A percentile compares a stretch with the other conserved stretches of the same genome.
These are phyloP conservation scores for Eremophila alpestris DNA, from an alignment of 2,797 vertebrate species.

Conservation along the genomic window DNA sequence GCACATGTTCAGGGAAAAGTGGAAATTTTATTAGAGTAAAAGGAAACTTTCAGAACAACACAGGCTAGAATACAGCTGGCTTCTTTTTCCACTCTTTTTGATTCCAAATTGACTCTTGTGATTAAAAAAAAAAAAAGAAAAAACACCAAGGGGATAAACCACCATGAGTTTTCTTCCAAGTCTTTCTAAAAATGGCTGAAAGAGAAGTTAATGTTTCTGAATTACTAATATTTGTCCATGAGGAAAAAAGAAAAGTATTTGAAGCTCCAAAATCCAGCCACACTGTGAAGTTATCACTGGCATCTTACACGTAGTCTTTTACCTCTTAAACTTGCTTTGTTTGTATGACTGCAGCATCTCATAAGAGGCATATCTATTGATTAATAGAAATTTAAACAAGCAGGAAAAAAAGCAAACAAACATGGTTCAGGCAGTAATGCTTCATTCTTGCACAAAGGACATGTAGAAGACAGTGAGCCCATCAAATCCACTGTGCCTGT, in stretches of 20 bases:
- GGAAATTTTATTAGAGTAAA: not conserved
- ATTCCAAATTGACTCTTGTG: not conserved
- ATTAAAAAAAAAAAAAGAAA: not conserved
- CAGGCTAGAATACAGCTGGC: not conserved
- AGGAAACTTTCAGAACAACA: not conserved
- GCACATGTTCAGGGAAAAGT: not conserved
- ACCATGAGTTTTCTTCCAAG: not conserved
- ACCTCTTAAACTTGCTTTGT: not conserved
- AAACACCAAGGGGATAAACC: not conserved
- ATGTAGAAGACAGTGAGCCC: not conserved
- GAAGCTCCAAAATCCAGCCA: not conserved
- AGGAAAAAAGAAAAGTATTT: not conserved
- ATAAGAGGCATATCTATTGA: not conserved
- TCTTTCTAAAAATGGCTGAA: not conserved
- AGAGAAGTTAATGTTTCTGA: not conserved
- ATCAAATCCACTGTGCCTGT: not conserved
- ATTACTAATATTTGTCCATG: not conserved
- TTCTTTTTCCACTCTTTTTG: not conserved
- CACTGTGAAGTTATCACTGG: not conserved
- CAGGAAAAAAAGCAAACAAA: not conserved
- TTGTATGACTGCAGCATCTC: not conserved
- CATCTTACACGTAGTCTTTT: not conserved
- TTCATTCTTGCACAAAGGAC: not conserved
- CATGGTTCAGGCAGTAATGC: not conserved
- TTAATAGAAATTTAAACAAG: not conserved